Evolutionary conservation across 2,888 invertebrate genomes (phyloP).

Genomic region (Melolontha melolontha): DNA sequence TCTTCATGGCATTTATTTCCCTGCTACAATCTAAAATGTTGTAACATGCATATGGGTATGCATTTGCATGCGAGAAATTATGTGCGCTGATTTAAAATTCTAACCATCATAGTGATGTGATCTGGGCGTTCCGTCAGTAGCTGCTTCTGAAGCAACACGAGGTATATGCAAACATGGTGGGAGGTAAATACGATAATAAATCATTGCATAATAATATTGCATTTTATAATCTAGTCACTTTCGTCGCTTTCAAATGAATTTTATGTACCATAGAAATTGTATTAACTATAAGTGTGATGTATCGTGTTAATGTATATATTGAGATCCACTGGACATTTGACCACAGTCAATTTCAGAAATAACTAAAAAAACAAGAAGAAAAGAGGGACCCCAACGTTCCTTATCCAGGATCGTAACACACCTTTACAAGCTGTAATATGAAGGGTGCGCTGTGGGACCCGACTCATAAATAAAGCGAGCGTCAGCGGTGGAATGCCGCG

Average conservation of each 20-base stretch:
- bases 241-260: not conserved
- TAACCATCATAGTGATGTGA: conserved; percentile 21
- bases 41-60: too few species aligned
- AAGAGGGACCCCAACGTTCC: conserved; percentile 28
- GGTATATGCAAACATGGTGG: conserved; percentile 46
- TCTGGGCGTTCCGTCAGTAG: conserved; percentile 24
- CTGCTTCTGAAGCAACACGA: conserved; percentile 37
- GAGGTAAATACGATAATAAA: conserved; percentile 47
- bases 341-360: not conserved
- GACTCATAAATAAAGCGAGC: conserved; percentile 66
- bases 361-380: conserved; percentile 2
- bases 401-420: conserved; percentile 48
- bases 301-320: not conserved
- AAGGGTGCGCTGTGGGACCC: conserved; percentile 46
- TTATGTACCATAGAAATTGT: too few species aligned
- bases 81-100: conserved; percentile 37
- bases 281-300: not conserved
- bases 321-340: not conserved
- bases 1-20: too few species aligned
- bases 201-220: conserved; percentile 40
- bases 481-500: conserved; percentile 69
- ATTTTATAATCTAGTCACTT: conserved; percentile 2
- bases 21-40: too few species aligned
- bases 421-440: conserved; percentile 45
- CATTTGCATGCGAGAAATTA: conserved; percentile 14